These are phyloP conservation scores for Phyllotreta striolata DNA, from an alignment of 2,888 invertebrate genomes.

Conservation along the genomic window DNA sequence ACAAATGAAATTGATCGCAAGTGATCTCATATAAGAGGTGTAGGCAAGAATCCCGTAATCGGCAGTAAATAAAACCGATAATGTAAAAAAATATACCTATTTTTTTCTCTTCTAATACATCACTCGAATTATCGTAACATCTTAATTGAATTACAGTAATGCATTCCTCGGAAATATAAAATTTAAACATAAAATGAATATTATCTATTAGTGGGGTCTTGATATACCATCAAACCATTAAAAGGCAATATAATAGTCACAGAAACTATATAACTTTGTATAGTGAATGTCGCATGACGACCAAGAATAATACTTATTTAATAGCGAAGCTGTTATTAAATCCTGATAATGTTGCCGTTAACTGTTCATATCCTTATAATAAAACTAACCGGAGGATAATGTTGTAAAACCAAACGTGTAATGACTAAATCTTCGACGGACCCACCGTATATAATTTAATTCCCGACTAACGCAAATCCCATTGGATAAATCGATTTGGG, in stretches of 20 bases:
- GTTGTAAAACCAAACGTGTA: constrained; percentile 1
- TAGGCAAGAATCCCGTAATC: no score
- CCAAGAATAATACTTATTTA: constrained; percentile 3
- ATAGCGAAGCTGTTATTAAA: constrained; percentile 14
- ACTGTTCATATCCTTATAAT: constrained; percentile 15
- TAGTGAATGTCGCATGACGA: constrained; percentile 3
- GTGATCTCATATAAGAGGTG: no score
- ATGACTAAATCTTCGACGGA: constrained; percentile 9
- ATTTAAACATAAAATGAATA: constrained; percentile 9
- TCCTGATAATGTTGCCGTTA: constrained; percentile 5
- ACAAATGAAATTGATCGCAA: no score
- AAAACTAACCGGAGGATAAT: constrained; percentile 5
- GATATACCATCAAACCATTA: constrained; percentile 5
- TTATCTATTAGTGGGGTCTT: constrained; percentile 2
- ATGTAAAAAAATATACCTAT: no score
- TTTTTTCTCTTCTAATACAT: no score
- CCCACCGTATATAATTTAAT: no score
- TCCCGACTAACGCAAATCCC: constrained; percentile 31
- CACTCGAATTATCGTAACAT: background rate
- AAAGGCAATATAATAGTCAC: constrained; percentile 4
- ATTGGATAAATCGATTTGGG: constrained; percentile 47
- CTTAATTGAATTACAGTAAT: constrained; percentile 5
- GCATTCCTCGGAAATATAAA: constrained; percentile 9
- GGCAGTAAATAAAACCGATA: no score
- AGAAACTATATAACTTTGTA: constrained; percentile 16